Conservation (phyloP, 2,113 vertebrate species). For the Thunnus thynnus region DNA sequence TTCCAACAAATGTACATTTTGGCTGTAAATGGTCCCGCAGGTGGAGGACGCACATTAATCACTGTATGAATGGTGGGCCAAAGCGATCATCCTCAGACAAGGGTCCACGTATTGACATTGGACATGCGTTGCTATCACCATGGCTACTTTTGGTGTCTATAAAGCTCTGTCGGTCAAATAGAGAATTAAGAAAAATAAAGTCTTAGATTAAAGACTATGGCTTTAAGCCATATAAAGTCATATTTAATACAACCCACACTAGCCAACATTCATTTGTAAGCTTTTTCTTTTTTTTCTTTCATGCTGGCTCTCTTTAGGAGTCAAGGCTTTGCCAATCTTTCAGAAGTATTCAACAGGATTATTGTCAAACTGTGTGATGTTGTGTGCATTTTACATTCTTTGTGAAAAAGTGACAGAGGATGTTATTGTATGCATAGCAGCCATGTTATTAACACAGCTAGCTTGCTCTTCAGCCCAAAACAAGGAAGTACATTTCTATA, state of each 20-base stretch:
- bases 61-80: background rate
- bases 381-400: background rate
- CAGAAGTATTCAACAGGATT: background rate
- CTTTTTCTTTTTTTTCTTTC: background rate
- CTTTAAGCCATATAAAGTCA: background rate
- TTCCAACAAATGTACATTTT: conserved; percentile 67
- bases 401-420: background rate
- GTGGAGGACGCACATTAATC: conserved; percentile 50
- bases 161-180: background rate
- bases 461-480: background rate
- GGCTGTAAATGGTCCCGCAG: conserved; percentile 47
- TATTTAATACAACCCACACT: background rate
- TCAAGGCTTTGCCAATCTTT: background rate
- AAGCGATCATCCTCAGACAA: conserved; percentile 20
- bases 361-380: background rate
- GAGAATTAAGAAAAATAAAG: background rate
- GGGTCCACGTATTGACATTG: conserved; percentile 1
- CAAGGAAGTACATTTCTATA: background rate
- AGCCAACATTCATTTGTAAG: background rate
- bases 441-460: too few species aligned
- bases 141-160: background rate
- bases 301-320: background rate
- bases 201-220: background rate
- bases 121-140: background rate
- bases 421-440: too few species aligned